A percentile compares a stretch with the other conserved stretches of the same genome.
Conservation (phyloP, 1,140 invertebrate species). For the Brachionus rubens region DNA sequence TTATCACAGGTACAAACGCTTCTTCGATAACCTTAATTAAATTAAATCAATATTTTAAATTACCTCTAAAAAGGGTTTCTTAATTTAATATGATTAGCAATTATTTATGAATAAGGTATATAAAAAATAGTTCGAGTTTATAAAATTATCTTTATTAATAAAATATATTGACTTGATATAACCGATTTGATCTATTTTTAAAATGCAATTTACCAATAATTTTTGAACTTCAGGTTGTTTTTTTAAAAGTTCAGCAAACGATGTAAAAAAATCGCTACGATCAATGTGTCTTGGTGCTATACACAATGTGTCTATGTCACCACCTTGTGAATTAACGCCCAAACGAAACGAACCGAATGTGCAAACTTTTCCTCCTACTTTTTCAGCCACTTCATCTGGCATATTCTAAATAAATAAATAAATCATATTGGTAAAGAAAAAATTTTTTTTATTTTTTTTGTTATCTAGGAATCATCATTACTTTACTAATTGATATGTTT, state of each 20-base stretch:
- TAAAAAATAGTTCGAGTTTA: neutral
- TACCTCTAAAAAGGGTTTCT: no score
- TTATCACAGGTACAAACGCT: slow-evolving; percentile 97
- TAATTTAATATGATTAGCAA: neutral
- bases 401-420: slow-evolving; percentile 15
- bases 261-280: slow-evolving; percentile 85
- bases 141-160: slow-evolving; percentile 32
- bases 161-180: slow-evolving; percentile 14
- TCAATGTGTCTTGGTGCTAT: slow-evolving; percentile 93
- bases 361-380: slow-evolving; percentile 91
- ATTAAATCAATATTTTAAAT: no score
- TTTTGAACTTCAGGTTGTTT: slow-evolving; percentile 80
- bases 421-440: neutral
- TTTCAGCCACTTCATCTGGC: slow-evolving; percentile 27
- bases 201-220: slow-evolving; percentile 56
- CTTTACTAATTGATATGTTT: slow-evolving; percentile 64
- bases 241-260: slow-evolving; percentile 86
- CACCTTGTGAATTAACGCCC: slow-evolving; percentile 84
- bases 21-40: slow-evolving; percentile 69
- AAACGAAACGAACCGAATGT: slow-evolving; percentile 92
- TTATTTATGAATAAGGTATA: neutral
- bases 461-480: no score
- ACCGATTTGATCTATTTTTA: neutral
- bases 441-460: no score
- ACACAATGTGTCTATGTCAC: slow-evolving; percentile 97